A percentile compares a stretch with the other conserved stretches of the same genome.
Conservation (phyloP, 92 coral and sea anemone genomes). For the Palythoa caribaeorum region DNA sequence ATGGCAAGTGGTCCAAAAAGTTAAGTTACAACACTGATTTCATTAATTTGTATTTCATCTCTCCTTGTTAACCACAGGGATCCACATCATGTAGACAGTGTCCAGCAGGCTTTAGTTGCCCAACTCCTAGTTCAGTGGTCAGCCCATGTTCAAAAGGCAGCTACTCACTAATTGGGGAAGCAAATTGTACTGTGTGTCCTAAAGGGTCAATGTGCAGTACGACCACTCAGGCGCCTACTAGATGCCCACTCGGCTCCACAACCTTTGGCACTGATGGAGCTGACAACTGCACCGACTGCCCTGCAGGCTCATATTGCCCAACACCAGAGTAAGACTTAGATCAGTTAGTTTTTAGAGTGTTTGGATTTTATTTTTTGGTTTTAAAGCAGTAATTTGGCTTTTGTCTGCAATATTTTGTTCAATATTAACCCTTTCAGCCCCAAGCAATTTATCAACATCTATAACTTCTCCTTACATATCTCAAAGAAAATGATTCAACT, state of each 20-base stretch:
- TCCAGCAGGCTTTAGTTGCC: constrained; percentile 95
- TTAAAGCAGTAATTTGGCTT: background rate
- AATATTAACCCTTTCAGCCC: no score
- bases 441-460: no score
- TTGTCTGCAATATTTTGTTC: no score
- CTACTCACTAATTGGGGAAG: constrained; percentile 84
- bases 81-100: constrained; percentile 88
- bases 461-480: no score
- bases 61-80: constrained; percentile 65
- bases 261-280: constrained; percentile 80
- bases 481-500: no score
- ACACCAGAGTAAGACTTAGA: constrained; percentile 88
- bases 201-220: constrained; percentile 93
- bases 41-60: background rate
- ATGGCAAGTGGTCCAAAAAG: no score
- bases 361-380: background rate
- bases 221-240: constrained; percentile 76
- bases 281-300: constrained; percentile 84
- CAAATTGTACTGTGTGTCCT: constrained; percentile 93
- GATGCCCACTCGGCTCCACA: constrained; percentile 89
- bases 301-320: constrained; percentile 84
- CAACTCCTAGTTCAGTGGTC: constrained; percentile 75
- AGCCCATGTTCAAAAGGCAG: constrained; percentile 73
- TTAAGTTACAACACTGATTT: no score
- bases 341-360: no score